Conservation (phyloP, 2,113 vertebrate species). For the Toxostoma redivivum region DNA sequence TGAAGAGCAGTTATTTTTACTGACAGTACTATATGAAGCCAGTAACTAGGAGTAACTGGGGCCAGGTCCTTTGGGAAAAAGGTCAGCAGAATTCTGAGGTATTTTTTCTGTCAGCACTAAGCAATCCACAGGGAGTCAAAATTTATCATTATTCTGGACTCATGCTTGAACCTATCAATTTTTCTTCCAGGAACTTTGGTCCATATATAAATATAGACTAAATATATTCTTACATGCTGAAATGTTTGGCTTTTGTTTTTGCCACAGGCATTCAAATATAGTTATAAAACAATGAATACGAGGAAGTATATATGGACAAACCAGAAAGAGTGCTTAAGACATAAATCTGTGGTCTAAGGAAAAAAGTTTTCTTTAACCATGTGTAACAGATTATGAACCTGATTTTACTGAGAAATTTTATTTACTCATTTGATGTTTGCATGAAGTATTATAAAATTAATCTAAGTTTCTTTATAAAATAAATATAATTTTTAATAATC, state of each 20-base stretch:
- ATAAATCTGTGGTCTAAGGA: not conserved
- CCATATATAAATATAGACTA: not conserved
- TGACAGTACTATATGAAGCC: conserved; percentile 24
- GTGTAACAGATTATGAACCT: not conserved
- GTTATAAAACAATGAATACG: not conserved
- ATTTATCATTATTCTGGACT: conserved; percentile 24
- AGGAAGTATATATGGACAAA: not conserved
- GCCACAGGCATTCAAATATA: not conserved
- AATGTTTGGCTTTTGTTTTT: conserved; percentile 12
- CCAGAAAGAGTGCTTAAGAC: not conserved
- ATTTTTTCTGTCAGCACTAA: conserved; percentile 32
- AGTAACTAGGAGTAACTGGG: conserved; percentile 34
- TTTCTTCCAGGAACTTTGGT: conserved; percentile 20
- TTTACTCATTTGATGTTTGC: not conserved
- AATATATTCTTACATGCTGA: not conserved
- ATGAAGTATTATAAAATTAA: not conserved
- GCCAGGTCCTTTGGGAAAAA: not conserved
- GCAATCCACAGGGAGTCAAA: not conserved
- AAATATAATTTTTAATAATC: not conserved
- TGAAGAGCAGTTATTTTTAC: conserved; percentile 28
- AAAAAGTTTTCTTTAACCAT: not conserved
- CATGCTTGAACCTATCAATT: not conserved
- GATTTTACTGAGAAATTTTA: not conserved
- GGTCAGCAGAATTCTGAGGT: conserved; percentile 21
- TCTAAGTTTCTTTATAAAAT: not conserved